Base-by-base conservation (phyloP, 2,797 vertebrate species). In the Delichon dasypus region DNA sequence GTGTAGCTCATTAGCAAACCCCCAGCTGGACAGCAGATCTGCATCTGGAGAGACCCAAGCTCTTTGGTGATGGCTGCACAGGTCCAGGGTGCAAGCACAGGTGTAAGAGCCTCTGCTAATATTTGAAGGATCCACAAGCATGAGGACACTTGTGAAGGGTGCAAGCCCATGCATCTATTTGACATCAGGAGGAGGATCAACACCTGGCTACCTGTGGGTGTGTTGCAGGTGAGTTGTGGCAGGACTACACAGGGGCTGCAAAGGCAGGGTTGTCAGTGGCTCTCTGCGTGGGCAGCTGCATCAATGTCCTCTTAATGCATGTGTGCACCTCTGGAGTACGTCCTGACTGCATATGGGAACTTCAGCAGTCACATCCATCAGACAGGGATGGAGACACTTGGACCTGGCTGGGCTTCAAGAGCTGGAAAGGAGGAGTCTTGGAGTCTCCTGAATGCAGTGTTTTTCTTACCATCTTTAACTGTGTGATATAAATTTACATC, bases 161-260 rank as follows among this genome's bases (percentile, higher is more conserved):
- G 10, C 6, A 25, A 77, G n/a, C 27, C 44, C 26, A 10, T 5
- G 9, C 19, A 45, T 16, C 7, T 80, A 3, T 30, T 1, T 57
- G 77, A 38, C 34, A 51, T 1, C 17, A n/a, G 23, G n/a, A 73
- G 40, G 15, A 82, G 4, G 7, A 90, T 65, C 29, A 50, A 85
- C 75, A 50, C 53, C 7, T 62, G 42, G 36, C 30, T 38, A 30
- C 32, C n/a, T 27, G 17, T 16, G 42, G 13, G 2, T 14, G 25
- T 5, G 7, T 1, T 48, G 53, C 30, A 34, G 14, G 7, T 12
- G 32, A 61, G 18, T 1, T 54, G 23, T 36, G 54, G 32, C 57
- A 75, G n/a, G 9, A 18, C 34, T 36, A 10, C 6, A 3, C 0
- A 0, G 13, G 30, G 32, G 48, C 70, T 30, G 47, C 73, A n/a